Evolutionary conservation across 2,113 vertebrate species (phyloP), one percentile per base, ranked within the genome.

Genomic region (Ameiurus melas): DNA sequence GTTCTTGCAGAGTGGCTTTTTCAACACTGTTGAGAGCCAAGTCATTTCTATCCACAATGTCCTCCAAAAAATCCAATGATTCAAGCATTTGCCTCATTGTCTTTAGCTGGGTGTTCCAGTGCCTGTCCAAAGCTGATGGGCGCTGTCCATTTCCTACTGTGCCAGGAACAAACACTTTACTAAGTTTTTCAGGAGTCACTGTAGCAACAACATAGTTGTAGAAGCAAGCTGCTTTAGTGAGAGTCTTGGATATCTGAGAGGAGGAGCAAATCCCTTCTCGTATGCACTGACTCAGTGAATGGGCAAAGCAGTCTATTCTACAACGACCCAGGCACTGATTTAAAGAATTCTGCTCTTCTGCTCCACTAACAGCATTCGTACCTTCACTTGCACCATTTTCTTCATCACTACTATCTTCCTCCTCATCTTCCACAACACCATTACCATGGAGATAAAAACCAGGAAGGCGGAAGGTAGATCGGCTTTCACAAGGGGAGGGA

Each of bases 101-200:
- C 92, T 96, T 96, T 17, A 96, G 94, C 89, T 96, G 95, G 75
- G 90, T 73, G 43, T 94, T 95, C 96, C 96, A 96, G 89, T 95
- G 92, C 86, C 71, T 90, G 36, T 91, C 84, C 43, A 78, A 85
- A 82, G 73, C 82, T 0, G 85, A 77, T 33, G 85, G 33, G 36
- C 47, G 88, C 60, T 89, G 90, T 79, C 89, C 92, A 43, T 87
- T 82, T 68, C 89, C 87, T 30, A 70, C 79, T 25, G 82, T 89
- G 85, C 91, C 93, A 17, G 91, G 87, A 57, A 92, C 94, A 71
- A 96, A 95, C 73, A 95, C 94, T 90, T 95, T 94, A 53, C 90
- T 92, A 7, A 96, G 94, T 87, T 96, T 96, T 90, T 96, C 96
- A 55, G 93, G 90, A 20, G 95, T 94, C 30, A 96, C 96, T 6